These are phyloP conservation scores for Drosophila nigromelanica DNA, from an alignment of 1,140 invertebrate genomes.

Conservation along the genomic window DNA sequence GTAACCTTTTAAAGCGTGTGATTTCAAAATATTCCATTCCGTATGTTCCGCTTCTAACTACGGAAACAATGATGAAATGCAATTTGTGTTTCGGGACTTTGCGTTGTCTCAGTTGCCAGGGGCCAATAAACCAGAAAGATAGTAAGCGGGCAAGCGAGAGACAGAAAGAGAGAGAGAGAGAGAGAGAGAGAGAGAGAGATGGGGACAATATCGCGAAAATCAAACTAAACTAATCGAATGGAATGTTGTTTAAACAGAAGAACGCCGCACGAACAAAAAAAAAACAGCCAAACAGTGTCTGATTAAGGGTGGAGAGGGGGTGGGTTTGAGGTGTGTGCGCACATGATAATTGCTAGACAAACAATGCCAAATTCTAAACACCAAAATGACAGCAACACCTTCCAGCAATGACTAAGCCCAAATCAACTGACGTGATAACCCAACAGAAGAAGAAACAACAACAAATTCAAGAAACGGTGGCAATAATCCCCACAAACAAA, in stretches of 20 bases:
- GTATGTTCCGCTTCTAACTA: too few species aligned
- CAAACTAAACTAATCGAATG: constrained; percentile 29
- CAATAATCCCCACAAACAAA: constrained; percentile 49
- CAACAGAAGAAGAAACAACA: background rate
- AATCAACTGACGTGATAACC: constrained; percentile 7
- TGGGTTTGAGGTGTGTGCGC: background rate
- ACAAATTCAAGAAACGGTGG: constrained; percentile 22
- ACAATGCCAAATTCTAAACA: constrained; percentile 18
- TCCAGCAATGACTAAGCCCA: constrained; percentile 30
- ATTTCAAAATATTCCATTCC: too few species aligned
- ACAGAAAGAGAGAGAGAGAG: background rate
- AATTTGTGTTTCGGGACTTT: constrained; percentile 13
- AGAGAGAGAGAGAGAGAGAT: background rate
- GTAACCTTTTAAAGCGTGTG: constrained; percentile 18
- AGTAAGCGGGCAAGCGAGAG: background rate
- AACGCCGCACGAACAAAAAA: background rate
- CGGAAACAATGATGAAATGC: constrained; percentile 41
- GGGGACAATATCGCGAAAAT: background rate
- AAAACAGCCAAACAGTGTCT: constrained; percentile 1
- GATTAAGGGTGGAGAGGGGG: background rate
- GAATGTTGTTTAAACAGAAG: constrained; percentile 34
- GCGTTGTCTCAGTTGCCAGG: constrained; percentile 24
- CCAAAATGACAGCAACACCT: constrained; percentile 16
- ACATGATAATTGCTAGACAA: constrained; percentile 20
- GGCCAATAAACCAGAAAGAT: constrained; percentile 26